Evolutionary conservation across 2,797 vertebrate genomes (phyloP).

Genomic region (Helarctos malayanus): DNA sequence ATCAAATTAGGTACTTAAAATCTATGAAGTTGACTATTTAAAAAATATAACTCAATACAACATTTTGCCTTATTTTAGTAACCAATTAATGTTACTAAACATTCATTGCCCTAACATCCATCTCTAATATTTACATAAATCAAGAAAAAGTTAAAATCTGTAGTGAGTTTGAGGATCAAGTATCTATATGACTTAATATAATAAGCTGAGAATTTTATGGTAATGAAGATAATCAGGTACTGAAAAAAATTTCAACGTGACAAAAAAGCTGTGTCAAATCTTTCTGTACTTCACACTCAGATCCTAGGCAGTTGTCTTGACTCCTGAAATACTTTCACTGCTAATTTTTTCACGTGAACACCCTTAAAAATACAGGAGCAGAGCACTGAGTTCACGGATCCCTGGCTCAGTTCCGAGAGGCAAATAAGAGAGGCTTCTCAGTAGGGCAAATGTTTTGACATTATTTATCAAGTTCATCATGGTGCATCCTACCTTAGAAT

Average conservation of each 20-base stretch:
- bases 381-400: background rate
- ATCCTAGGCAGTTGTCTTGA: background rate
- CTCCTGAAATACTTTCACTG: background rate
- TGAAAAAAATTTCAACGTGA: background rate
- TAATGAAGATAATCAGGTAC: background rate
- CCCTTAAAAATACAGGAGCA: background rate
- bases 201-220: background rate
- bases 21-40: background rate
- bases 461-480: constrained; percentile 22
- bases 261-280: background rate
- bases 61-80: background rate
- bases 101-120: background rate
- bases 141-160: background rate
- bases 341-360: background rate
- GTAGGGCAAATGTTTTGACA: constrained; percentile 8
- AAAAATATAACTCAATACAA: background rate
- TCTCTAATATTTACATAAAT: background rate
- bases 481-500: background rate
- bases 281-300: background rate
- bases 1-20: background rate
- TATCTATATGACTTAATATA: background rate
- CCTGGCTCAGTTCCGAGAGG: background rate
- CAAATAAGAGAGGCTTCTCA: background rate
- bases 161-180: background rate
- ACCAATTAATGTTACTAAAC: background rate